Conservation (phyloP, 2,113 vertebrate species). For the Odobenus rosmarus region DNA sequence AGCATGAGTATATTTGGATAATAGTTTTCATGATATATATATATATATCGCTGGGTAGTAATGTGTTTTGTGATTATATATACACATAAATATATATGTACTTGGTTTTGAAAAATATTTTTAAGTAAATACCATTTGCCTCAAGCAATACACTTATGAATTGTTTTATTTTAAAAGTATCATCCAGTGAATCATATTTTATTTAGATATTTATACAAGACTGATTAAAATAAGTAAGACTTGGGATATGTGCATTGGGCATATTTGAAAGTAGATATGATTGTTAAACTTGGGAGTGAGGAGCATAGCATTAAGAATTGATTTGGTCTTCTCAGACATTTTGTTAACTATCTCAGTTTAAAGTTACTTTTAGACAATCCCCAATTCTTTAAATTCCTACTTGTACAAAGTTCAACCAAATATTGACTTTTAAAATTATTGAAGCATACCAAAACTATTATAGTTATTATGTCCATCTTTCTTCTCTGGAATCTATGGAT, state of each 20-base stretch:
- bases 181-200: background rate
- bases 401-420: background rate
- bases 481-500: background rate
- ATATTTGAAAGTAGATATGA: background rate
- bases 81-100: background rate
- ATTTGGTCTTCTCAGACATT: background rate
- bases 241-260: background rate
- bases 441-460: background rate
- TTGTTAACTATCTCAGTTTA: background rate
- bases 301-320: background rate
- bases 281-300: background rate
- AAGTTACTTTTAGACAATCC: background rate
- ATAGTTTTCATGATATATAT: background rate
- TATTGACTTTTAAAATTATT: constrained; percentile 10
- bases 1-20: background rate
- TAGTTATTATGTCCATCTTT: background rate
- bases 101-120: background rate
- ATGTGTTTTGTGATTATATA: background rate
- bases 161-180: background rate
- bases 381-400: background rate
- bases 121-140: background rate
- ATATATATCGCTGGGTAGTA: background rate
- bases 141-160: background rate
- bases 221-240: background rate
- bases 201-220: background rate